Base-by-base conservation (phyloP, 2,888 invertebrate species). In the Orthosia gracilis region DNA sequence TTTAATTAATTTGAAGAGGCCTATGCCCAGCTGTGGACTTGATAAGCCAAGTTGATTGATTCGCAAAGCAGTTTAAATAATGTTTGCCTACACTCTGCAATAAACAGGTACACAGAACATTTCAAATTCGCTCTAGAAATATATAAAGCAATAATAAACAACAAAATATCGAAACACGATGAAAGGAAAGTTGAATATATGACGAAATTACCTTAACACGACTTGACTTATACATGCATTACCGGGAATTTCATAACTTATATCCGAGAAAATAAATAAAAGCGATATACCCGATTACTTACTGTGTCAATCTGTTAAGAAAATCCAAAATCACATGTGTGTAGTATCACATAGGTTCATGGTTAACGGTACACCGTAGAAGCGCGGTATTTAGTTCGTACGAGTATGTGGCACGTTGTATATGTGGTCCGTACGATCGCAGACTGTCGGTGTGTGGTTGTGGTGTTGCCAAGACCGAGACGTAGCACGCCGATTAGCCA, bases 311-410 rank as follows among this genome's bases (percentile, higher is more conserved):
- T 79, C 65, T 63, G 59, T 63, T 73, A 59, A 40, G 50, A 68
- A 58, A 76, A 86, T 76, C 76, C 84, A 82, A 65, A 69, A 78
- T 76, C 78, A 84, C 83, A 47, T 57, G 70, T 73, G 40, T 66
- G 23, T 40, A 59, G 58, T 63, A 78, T 80, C 85, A 82, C 76
- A 72, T 62, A 55, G 49, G 63, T 78, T 54, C 70, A 81, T 69
- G 55, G 70, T 49, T 87, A 87, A 84, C 87, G 87, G 87, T 84
- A 84, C 79, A 82, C 54, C 55, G 55, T 69, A 69, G 69, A 49
- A 78, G 69, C 76, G 69, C 69, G 62, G 72, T 76, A 67, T 76
- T 78, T 69, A 15, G 49, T 26, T 74, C 75, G 68, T 81, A 70
- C 72, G 72, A 73, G 67, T 85, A 76, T 76, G 78, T 80, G 71